phyloP scores from a whole-genome alignment of 92 coral and sea anemone genomes.

The Epizoanthus fatuus region DNA sequence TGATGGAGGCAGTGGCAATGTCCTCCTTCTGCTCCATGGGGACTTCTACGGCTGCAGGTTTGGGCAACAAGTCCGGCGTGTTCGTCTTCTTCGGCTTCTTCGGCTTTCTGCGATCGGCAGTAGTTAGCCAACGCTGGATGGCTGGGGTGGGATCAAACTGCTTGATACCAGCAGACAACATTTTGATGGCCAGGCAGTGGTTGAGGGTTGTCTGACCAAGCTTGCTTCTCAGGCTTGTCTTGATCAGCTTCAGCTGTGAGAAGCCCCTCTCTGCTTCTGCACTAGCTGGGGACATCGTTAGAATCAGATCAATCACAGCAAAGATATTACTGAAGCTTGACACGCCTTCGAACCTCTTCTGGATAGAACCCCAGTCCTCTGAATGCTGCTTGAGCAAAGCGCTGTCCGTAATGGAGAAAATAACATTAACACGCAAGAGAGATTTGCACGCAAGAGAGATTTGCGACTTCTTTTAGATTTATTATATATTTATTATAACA shows the following conservation, averaged over 20 bases:
- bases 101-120: conserved; percentile 5
- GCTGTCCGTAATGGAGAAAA: not conserved
- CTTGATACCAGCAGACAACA: conserved; percentile 43
- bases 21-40: no score
- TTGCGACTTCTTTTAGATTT: no score
- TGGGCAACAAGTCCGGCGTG: no score
- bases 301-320: conserved; percentile 47
- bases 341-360: not conserved
- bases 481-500: no score
- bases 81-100: conserved; percentile 7
- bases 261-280: conserved; percentile 52
- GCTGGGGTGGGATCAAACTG: conserved; percentile 40
- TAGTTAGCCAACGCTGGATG: not conserved
- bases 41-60: no score
- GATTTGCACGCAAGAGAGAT: no score
- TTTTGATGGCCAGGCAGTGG: conserved; percentile 44
- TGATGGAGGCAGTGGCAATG: no score
- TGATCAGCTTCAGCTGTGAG: conserved; percentile 46
- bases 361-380: conserved; percentile 1
- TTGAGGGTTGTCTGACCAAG: conserved; percentile 28
- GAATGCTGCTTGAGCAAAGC: not conserved
- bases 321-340: conserved; percentile 20
- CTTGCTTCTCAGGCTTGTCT: conserved; percentile 31
- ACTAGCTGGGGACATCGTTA: conserved; percentile 49
- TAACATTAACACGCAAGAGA: no score